phyloP scores from a whole-genome alignment of 2,888 invertebrate genomes.

The Dyspetes luteomarginatus region DNA sequence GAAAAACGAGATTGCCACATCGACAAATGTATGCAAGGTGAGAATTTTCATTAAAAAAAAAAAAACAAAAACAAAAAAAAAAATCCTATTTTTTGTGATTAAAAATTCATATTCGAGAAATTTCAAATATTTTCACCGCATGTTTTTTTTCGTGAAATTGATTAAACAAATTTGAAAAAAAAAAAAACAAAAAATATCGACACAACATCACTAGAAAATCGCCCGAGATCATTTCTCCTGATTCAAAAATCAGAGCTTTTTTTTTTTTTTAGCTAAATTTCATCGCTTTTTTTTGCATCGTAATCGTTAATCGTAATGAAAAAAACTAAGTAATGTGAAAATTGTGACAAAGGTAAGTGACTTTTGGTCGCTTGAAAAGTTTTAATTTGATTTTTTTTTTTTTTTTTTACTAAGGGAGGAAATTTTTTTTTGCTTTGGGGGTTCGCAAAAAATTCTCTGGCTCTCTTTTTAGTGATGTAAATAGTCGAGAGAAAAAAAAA shows the following conservation, averaged over 20 bases:
- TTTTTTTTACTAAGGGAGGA: background rate
- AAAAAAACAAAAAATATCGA: constrained; percentile 18
- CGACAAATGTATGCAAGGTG: constrained; percentile 91
- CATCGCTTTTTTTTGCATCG: constrained; percentile 35
- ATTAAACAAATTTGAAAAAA: constrained; percentile 37
- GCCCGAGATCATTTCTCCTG: constrained; percentile 25
- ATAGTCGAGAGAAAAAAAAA: constrained; percentile 66
- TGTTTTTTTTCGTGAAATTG: too few relatives aligned
- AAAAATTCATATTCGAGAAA: too few relatives aligned
- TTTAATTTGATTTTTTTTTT: background rate
- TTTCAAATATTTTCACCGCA: too few relatives aligned
- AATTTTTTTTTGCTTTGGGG: background rate
- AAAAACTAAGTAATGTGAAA: background rate
- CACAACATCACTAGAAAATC: constrained; percentile 78
- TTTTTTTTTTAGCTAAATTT: too few relatives aligned
- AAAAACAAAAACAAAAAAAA: background rate
- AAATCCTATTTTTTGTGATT: constrained; percentile 51
- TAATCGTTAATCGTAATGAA: background rate
- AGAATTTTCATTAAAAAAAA: constrained; percentile 70
- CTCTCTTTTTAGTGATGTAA: constrained; percentile 75
- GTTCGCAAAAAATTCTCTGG: constrained; percentile 12
- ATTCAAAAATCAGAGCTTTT: too few relatives aligned
- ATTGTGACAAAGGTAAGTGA: constrained; percentile 31
- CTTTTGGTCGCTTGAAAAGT: constrained; percentile 19
- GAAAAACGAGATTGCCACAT: constrained; percentile 85